Evolutionary conservation across 2,797 vertebrate species (phyloP), one percentile per base, ranked within the genome.

Genomic region (Helicolenus hilgendorfi): DNA sequence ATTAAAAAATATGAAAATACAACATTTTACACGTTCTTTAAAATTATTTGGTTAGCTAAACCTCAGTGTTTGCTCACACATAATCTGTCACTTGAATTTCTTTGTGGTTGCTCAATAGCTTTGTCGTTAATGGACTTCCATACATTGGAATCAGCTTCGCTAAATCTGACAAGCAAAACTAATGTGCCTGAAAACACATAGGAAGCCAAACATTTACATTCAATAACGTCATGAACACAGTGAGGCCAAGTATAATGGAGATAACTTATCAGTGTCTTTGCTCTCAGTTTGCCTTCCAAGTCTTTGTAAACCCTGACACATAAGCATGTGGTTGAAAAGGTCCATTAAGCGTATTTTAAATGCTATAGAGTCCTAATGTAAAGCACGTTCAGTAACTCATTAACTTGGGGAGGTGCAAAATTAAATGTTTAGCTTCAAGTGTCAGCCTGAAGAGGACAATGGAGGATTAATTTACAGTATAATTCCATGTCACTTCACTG

Each of bases 371-470:
- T 67, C 59, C 68, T 71, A 76, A 89, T 87, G 71, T 56, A 79
- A 85, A 92, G 73, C 87, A 88, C 60, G 65, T 83, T 72, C 29
- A 78, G 77, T 81, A 11, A 85, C 80, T 81, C 71, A 81, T 87
- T 80, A 88, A 74, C 74, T 65, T 0, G 8, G 10, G 26, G 31
- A 69, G 20, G 85, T 27, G 67, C 79, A 80, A 70, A 74, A 75
- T 72, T 18, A 68, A 82, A 87, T 89, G 73, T 60, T 27, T 24
- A 41, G n/a, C 76, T 81, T 83, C 2, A 14, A 59, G 60, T 63
- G 80, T 15, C 29, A 22, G 36, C 33, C 45, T 41, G 14, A 55
- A 63, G 31, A 62, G 41, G 78, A 71, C 58, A 67, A 71, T 15
- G 41, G 55, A 72, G 45, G 8, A 74, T 80, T 74, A 0, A 79